Evolutionary conservation across 2,888 invertebrate species (phyloP), one percentile per base, ranked within the genome.

Genomic region (Amitus sp.): DNA sequence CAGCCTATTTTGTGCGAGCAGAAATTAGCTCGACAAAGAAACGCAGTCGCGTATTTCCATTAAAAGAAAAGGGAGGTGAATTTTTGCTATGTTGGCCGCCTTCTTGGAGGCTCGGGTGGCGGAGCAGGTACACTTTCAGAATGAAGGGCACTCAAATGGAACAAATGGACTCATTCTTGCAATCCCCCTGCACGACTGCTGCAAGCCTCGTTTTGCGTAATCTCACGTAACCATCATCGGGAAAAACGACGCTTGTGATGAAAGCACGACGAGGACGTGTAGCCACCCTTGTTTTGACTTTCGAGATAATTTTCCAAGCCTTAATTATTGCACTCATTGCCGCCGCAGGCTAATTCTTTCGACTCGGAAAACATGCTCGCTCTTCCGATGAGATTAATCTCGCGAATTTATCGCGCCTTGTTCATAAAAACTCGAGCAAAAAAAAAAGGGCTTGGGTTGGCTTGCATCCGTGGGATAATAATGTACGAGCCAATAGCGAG

Each of bases 171-270:
- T 62, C 58, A 54, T 58, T 54, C 62, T 55, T 52, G 48, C 45
- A 51, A 53, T n/a, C 30, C 62, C 37, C 46, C 20, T 62, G 62
- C 62, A 58, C 58, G 62, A n/a, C n/a, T n/a, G 47, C 48, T 54
- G 48, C 54, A 46, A 55, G 37, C 58, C 58, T 55, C 59, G 55
- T 49, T 63, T 59, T 54, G 55, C 40, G 42, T 52, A 63, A 59
- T 63, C 63, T 63, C 63, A 59, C 58, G 63, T 48, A 59, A 63
- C 55, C 55, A 63, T 63, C 63, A 30, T 19, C 43, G 42, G 27
- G 43, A 47, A 37, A 43, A 53, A 54, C 42, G 57, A 62, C 20
- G 48, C 53, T 58, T 43, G 55, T 49, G 59, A 59, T 52, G 49
- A 48, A 59, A 59, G 49, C 49, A 55, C n/a, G n/a, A n/a, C n/a